Evolutionary conservation across 53 echinoderm and acorn worm species (phyloP), one percentile per base, ranked within the genome.

Genomic region (Zoroaster sp.): DNA sequence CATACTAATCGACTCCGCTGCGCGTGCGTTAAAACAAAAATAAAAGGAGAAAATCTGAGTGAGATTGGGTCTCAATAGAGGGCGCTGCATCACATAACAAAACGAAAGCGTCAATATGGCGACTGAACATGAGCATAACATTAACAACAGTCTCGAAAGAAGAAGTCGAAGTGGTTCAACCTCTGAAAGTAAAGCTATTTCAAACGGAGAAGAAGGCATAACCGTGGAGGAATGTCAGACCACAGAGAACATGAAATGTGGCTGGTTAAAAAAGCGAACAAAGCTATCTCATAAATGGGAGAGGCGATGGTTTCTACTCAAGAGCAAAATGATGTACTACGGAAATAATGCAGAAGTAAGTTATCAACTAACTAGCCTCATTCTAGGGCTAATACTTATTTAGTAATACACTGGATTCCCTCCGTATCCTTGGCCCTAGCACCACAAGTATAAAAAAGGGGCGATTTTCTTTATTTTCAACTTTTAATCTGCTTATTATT

Each of bases 231-330:
- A n/a, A n/a, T n/a, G n/a, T n/a, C n/a, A n/a, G n/a, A n/a, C n/a
- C n/a, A n/a, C n/a, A n/a, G 95, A 95, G 35, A 77, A 94, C 40
- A 72, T 89, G 53, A 97, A 97, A 78, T 95, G 92, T 45, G 97
- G 97, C 46, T 97, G 97, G 97, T 70, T 97, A 68, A 69, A 80
- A 87, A 97, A 95, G 67, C 83, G 94, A 78, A 92, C 92, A 17
- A 90, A 89, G 47, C 86, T 95, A 46, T 92, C 95, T 1, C 96
- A 94, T 39, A 97, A 94, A 88, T 97, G 97, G 97, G 94, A 94
- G 82, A 93, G 88, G 89, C 88, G 88, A 38, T 97, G 97, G 97
- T 97, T 97, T 74, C 81, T 82, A 2, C 77, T 97, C 38, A 90
- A 90, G 69, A 92, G 90, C 65, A 90, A 92, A 43, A 85, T 90